Evolutionary conservation across 1,140 invertebrate genomes (phyloP).

Genomic region (Schmidtea mediterranea): DNA sequence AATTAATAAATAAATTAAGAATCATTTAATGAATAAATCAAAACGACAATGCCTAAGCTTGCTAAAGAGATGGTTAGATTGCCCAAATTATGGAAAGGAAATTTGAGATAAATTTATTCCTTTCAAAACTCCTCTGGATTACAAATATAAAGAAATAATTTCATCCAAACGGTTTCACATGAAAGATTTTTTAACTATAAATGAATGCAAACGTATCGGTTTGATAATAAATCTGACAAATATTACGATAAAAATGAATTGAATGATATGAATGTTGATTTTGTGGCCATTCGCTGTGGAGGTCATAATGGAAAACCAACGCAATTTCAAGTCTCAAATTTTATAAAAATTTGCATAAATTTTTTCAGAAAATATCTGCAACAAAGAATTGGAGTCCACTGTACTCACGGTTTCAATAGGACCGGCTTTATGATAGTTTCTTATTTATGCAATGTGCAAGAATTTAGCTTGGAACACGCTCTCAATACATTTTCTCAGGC

Average conservation of each 20-base stretch:
- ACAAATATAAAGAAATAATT: not conserved
- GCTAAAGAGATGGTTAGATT: conserved; percentile 1
- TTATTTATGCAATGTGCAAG: conserved; percentile 52
- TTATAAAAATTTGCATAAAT: conserved; percentile 45
- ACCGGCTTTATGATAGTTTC: conserved; percentile 71
- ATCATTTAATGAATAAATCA: no score
- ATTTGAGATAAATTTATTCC: conserved; percentile 6
- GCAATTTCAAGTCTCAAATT: conserved; percentile 43
- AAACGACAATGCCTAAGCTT: not conserved
- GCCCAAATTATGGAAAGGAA: conserved; percentile 1
- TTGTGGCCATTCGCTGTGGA: not conserved
- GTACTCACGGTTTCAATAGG: conserved; percentile 93
- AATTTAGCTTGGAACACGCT: conserved; percentile 44
- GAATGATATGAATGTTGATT: conserved; percentile 25
- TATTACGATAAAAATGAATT: conserved; percentile 60
- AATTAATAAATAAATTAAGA: no score
- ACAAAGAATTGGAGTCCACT: conserved; percentile 47
- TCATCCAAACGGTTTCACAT: conserved; percentile 1
- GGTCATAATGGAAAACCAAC: conserved; percentile 27
- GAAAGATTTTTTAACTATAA: not conserved
- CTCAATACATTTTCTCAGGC: conserved; percentile 41
- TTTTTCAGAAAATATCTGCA: conserved; percentile 48
- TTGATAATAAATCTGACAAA: conserved; percentile 80
- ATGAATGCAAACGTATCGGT: conserved; percentile 33
- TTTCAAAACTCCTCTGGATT: conserved; percentile 3